Evolutionary conservation across 2,888 invertebrate genomes (phyloP), one percentile per base, ranked within the genome.

Genomic region (Nephrotoma appendiculata): DNA sequence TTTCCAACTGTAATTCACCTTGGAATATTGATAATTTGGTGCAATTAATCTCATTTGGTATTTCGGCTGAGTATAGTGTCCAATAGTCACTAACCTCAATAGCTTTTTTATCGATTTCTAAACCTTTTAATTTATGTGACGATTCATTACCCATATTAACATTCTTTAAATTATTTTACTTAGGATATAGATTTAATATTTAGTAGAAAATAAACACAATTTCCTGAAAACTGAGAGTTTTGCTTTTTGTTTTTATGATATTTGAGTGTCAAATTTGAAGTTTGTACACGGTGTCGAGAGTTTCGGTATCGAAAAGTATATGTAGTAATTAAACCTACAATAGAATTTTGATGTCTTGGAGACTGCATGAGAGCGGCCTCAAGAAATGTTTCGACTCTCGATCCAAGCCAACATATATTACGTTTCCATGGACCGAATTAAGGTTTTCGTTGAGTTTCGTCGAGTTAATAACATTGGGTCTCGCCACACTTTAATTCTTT

Each of bases 21-120:
- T 95, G 94, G 90, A 96, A 96, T 83, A 96, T 94, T 11, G 96
- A 96, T 9, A 96, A 92, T 83, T 93, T 93, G 86, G 94, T 94
- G 89, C 93, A 93, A 89, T 93, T 92, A 91, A 92, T 90, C 19
- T 90, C 90, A 86, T 89, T 91, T 52, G 90, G 89, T 31, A 90
- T 87, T 86, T 88, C 88, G 0, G 88, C 88, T 88, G 91, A 90
- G 91, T 93, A 92, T 93, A 95, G 89, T 93, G 96, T 93, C 96
- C 96, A 96, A 90, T 95, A 96, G 90, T 96, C 96, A 45, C 96
- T 95, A 43, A 95, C 93, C 91, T 96, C 96, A 4, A 95, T 92
- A 7, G 95, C 94, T 90, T 95, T 96, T 90, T 96, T 95, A 88
- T 95, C 94, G 88, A 96, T 94, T 91, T 95, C 94, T 86, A 96